phyloP scores from a whole-genome alignment of 2,797 vertebrate genomes.

The Salarias fasciatus region DNA sequence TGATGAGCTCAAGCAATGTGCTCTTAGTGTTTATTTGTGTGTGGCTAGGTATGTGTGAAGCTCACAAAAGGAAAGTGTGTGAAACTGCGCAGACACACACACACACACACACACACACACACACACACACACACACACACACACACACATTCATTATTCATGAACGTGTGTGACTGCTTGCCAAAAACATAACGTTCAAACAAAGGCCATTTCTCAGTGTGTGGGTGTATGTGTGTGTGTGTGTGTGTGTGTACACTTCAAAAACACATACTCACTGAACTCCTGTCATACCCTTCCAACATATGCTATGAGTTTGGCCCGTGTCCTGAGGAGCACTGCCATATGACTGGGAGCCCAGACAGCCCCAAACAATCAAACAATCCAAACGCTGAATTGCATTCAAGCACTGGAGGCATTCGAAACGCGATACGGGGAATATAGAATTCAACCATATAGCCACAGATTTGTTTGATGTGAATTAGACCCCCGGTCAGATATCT shows the following conservation, averaged over 20 bases:
- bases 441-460: constrained; percentile 67
- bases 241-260: constrained; percentile 49
- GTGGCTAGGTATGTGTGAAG: too few species aligned
- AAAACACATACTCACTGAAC: constrained; percentile 75
- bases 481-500: constrained; percentile 50
- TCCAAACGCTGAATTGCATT: constrained; percentile 65
- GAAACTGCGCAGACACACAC: constrained; percentile 42
- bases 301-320: constrained; percentile 81
- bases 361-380: constrained; percentile 76
- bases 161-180: constrained; percentile 73
- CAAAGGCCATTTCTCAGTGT: constrained; percentile 74
- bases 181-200: constrained; percentile 77
- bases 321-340: constrained; percentile 74
- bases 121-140: constrained; percentile 20
- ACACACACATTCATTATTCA: constrained; percentile 60
- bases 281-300: constrained; percentile 80
- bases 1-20: too few species aligned
- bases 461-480: constrained; percentile 66
- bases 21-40: constrained; percentile 27
- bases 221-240: constrained; percentile 65
- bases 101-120: constrained; percentile 45
- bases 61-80: constrained; percentile 37
- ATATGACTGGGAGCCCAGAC: constrained; percentile 76
- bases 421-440: constrained; percentile 62
- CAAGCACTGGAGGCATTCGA: constrained; percentile 68